Conservation (phyloP, 2,888 invertebrate species). For the Drosophila subquinaria region DNA sequence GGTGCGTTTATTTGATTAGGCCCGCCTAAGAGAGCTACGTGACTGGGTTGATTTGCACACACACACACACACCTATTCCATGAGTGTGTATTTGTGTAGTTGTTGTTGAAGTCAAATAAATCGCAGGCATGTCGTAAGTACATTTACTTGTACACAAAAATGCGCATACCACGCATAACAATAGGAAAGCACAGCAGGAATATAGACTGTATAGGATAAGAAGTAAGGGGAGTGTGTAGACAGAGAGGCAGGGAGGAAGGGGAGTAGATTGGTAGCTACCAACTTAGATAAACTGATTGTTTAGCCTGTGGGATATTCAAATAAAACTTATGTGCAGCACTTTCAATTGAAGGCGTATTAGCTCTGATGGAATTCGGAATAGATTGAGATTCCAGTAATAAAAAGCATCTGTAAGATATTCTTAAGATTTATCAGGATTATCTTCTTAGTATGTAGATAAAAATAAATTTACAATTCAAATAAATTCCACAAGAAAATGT, state of each 20-base stretch:
- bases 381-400: not conserved
- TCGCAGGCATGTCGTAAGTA: constrained; percentile 70
- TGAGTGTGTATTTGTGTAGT: constrained; percentile 21
- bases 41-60: constrained; percentile 72
- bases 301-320: constrained; percentile 48
- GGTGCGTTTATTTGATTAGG: constrained; percentile 80
- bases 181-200: constrained; percentile 52
- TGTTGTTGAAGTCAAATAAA: constrained; percentile 70
- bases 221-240: not conserved
- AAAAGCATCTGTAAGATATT: not conserved
- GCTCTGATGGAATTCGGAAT: not conserved
- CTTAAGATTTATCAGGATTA: no score
- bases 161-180: constrained; percentile 76
- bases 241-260: not conserved
- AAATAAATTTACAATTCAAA: no score
- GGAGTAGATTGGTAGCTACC: constrained; percentile 1
- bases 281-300: constrained; percentile 60
- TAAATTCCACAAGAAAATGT: no score
- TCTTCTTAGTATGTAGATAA: no score
- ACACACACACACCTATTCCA: constrained; percentile 4
- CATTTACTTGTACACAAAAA: constrained; percentile 61
- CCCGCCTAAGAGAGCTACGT: constrained; percentile 74
- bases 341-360: constrained; percentile 18
- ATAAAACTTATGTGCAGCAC: constrained; percentile 32
- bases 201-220: not conserved